Evolutionary conservation across 2,797 vertebrate genomes (phyloP).

Genomic region (Dendrocincla tyrannina): DNA sequence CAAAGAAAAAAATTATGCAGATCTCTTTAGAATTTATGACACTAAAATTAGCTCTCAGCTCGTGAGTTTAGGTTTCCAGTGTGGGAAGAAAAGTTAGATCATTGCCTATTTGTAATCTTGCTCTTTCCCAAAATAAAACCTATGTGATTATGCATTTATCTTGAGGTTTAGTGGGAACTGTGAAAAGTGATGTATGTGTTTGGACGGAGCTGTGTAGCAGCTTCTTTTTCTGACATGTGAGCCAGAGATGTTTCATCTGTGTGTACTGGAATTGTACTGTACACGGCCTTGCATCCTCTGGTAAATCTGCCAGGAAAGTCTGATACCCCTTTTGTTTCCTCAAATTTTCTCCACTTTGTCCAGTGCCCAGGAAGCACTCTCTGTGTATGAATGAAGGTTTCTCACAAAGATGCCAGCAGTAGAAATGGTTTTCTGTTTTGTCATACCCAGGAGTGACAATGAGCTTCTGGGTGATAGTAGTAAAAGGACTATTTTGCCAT

Average conservation of each 20-base stretch:
- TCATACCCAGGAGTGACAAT: not conserved
- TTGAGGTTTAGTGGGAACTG: not conserved
- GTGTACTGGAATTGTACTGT: not conserved
- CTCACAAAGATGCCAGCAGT: not conserved
- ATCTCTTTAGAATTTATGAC: not conserved
- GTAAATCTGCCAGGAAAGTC: not conserved
- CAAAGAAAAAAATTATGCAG: not conserved
- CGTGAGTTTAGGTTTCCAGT: conserved; percentile 13
- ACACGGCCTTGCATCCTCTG: not conserved
- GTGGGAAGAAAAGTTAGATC: conserved; percentile 47
- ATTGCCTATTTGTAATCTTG: conserved; percentile 26
- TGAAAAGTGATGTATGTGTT: not conserved
- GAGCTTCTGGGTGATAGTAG: not conserved
- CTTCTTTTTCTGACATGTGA: not conserved
- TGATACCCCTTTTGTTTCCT: not conserved
- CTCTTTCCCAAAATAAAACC: conserved; percentile 44
- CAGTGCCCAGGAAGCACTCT: not conserved
- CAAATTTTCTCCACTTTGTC: not conserved
- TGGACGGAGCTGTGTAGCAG: not conserved
- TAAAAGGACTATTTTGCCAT: not conserved
- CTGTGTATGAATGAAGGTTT: not conserved
- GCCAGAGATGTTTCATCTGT: not conserved
- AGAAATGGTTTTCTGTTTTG: not conserved
- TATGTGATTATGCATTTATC: conserved; percentile 4
- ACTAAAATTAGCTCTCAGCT: conserved; percentile 36